These are phyloP conservation scores for Hirtodrosophila confusa DNA, from an alignment of 2,888 invertebrate genomes.

Conservation along the genomic window DNA sequence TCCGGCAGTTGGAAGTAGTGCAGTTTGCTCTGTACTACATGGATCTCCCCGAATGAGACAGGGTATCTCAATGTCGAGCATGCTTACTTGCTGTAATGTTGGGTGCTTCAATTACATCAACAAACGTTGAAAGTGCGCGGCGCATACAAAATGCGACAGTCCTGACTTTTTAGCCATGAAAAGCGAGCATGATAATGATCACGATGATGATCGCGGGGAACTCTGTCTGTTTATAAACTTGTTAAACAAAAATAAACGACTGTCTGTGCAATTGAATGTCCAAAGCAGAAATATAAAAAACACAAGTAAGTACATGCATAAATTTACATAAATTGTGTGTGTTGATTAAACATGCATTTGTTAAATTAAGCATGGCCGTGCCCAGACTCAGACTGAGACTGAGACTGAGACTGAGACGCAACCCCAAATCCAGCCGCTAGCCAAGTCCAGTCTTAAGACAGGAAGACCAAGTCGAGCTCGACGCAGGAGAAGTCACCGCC, in stretches of 20 bases:
- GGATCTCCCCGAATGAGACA: too few species aligned
- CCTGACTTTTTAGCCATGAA: slow-evolving; percentile 58
- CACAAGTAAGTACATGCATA: slow-evolving; percentile 36
- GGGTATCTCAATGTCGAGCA: too few species aligned
- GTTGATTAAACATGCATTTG: slow-evolving; percentile 62
- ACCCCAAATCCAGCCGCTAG: slow-evolving; percentile 13
- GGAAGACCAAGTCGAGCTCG: slow-evolving; percentile 33
- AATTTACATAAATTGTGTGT: slow-evolving; percentile 43
- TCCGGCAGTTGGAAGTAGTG: too few species aligned
- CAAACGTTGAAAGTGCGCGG: slow-evolving; percentile 15
- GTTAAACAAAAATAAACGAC: slow-evolving; percentile 31
- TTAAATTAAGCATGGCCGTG: slow-evolving; percentile 64
- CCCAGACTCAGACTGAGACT: too few species aligned
- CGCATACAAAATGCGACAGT: slow-evolving; percentile 45
- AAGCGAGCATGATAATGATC: slow-evolving; percentile 43
- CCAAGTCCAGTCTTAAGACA: slow-evolving; percentile 22
- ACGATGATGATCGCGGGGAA: slow-evolving; percentile 9
- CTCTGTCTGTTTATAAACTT: slow-evolving; percentile 29
- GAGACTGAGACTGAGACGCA: slow-evolving; percentile 15
- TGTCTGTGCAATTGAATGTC: slow-evolving; percentile 9
- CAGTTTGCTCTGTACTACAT: too few species aligned
- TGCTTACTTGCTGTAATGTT: slow-evolving; percentile 24
- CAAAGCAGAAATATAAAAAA: slow-evolving; percentile 13
- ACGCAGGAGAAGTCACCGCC: slow-evolving; percentile 18
- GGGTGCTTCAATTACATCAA: slow-evolving; percentile 59